Percentiles rank a stretch among this genome's conserved stretches.
These are phyloP conservation scores for Phalangium opilio DNA, from an alignment of 2,888 invertebrate genomes.

Conservation along the genomic window DNA sequence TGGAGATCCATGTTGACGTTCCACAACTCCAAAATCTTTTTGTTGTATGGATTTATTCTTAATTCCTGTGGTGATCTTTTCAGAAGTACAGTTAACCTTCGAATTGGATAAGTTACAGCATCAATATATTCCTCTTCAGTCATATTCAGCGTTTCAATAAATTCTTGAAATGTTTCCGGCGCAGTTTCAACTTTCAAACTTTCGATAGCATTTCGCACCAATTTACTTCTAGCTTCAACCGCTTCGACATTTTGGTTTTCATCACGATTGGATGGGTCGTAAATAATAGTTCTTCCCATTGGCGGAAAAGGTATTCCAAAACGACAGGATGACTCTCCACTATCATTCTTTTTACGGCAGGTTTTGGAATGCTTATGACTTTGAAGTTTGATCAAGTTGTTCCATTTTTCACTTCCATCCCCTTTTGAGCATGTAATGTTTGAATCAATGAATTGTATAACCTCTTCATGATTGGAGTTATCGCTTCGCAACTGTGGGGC, in stretches of 20 bases:
- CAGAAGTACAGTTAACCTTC: slow-evolving; percentile 16
- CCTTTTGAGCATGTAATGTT: no score
- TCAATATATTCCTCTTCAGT: slow-evolving; percentile 1
- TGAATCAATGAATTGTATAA: no score
- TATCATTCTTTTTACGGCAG: slow-evolving; percentile 6
- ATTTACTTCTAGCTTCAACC: slow-evolving; percentile 3
- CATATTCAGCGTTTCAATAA: neutral
- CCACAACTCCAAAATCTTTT: no score
- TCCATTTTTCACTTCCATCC: neutral
- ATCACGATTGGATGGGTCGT: slow-evolving; percentile 1
- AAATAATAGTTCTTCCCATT: neutral
- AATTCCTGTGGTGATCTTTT: slow-evolving; percentile 17
- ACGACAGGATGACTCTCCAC: neutral
- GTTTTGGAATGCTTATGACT: slow-evolving; percentile 7
- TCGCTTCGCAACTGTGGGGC: neutral
- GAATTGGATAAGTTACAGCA: slow-evolving; percentile 4
- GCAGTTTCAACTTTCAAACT: no score
- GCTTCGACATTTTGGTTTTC: neutral
- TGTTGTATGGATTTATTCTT: no score
- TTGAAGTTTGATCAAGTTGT: neutral
- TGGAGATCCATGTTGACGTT: no score
- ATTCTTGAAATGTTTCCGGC: no score
- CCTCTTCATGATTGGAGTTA: slow-evolving; percentile 1
- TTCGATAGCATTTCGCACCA: slow-evolving; percentile 2
- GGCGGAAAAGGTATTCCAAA: slow-evolving; percentile 4